phyloP scores from a whole-genome alignment of 2,113 vertebrate species.

The Silurus asotus region DNA sequence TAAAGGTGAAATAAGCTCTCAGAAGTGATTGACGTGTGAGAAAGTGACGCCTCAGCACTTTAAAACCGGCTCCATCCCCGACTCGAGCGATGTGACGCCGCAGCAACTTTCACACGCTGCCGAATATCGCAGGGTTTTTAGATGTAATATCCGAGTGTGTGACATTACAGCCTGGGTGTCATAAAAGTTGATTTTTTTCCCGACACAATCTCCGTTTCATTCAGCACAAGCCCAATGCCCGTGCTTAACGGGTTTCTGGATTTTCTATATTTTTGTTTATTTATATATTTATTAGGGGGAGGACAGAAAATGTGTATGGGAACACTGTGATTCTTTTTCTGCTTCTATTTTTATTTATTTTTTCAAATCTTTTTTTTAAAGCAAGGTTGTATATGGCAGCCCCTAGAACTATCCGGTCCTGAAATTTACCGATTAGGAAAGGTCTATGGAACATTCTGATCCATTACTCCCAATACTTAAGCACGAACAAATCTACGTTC shows the following conservation, averaged over 20 bases:
- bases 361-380: too few relatives aligned
- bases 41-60: constrained; percentile 9
- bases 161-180: neutral
- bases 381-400: too few relatives aligned
- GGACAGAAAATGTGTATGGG: too few relatives aligned
- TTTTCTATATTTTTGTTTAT: neutral
- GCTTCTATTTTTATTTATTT: too few relatives aligned
- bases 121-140: neutral
- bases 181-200: neutral
- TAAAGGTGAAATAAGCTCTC: constrained; percentile 31
- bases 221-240: neutral
- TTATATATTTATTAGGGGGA: too few relatives aligned
- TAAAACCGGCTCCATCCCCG: constrained; percentile 11
- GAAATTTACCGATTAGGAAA: too few relatives aligned
- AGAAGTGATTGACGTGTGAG: constrained; percentile 6
- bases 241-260: neutral
- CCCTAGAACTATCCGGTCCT: too few relatives aligned
- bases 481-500: too few relatives aligned
- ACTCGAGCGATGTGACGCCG: neutral
- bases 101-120: neutral
- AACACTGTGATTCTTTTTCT: too few relatives aligned
- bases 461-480: too few relatives aligned
- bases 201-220: neutral
- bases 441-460: too few relatives aligned
- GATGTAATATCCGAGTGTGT: neutral